Percentiles rank a stretch among this genome's conserved stretches.
Conservation (phyloP, 1,140 invertebrate species). For the Trinorchestia longiramus region DNA sequence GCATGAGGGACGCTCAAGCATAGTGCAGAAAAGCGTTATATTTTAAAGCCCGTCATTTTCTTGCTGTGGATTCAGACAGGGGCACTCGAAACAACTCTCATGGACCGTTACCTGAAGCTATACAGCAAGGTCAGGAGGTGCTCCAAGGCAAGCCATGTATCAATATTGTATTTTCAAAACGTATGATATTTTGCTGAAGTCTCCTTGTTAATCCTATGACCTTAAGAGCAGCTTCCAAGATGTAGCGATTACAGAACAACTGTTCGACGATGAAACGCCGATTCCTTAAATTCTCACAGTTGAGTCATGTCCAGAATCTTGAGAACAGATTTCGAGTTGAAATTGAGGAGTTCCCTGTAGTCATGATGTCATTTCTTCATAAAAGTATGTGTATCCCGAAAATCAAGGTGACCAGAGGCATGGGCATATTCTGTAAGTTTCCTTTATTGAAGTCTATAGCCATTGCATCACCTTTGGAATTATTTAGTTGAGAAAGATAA, state of each 20-base stretch:
- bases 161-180: background rate
- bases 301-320: background rate
- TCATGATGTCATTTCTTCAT: background rate
- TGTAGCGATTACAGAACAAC: background rate
- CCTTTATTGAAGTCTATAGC: background rate
- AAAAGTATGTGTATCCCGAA: background rate
- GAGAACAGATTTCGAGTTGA: background rate
- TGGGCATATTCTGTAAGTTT: background rate
- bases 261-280: background rate
- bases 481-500: background rate
- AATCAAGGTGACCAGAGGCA: slow-evolving; percentile 14
- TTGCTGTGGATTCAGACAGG: background rate
- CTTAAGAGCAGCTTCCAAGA: background rate
- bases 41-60: background rate
- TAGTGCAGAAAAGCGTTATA: background rate
- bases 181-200: background rate
- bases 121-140: background rate
- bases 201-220: background rate
- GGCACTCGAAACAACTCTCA: background rate
- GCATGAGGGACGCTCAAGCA: background rate
- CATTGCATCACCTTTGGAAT: background rate
- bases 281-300: background rate
- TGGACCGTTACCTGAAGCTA: background rate
- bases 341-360: background rate
- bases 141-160: background rate